Evolutionary conservation across 2,113 vertebrate genomes (phyloP).

Genomic region (Arenaria interpres): DNA sequence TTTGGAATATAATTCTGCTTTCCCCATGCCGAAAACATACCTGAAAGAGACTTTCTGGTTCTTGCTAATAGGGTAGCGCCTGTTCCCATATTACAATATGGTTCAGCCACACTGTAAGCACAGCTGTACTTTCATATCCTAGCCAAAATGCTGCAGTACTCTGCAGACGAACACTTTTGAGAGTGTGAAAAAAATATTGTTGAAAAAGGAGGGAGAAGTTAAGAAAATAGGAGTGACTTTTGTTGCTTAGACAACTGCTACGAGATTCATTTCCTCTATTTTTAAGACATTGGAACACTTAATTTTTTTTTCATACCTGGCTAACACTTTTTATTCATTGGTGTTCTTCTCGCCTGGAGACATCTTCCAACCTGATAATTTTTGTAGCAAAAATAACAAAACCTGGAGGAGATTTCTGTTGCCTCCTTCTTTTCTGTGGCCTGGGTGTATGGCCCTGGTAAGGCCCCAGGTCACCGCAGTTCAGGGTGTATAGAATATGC

Average conservation of each 20-base stretch:
- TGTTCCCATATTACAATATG: accelerated
- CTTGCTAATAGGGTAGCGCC: accelerated
- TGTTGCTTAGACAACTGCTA: neutral
- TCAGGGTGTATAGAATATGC: accelerated
- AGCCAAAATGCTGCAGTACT: neutral
- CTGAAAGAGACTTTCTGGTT: neutral
- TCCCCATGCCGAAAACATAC: neutral
- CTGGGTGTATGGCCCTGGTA: neutral
- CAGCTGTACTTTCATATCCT: neutral
- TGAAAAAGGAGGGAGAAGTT: neutral
- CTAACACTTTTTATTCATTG: neutral
- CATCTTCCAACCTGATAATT: neutral
- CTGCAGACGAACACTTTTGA: neutral
- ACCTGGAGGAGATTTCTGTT: neutral
- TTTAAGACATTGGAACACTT: neutral
- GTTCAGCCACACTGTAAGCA: neutral
- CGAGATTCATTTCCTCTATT: neutral
- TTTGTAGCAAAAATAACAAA: neutral
- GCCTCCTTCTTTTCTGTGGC: neutral
- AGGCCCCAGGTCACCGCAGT: accelerated
- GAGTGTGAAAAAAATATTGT: neutral
- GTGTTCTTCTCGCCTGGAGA: neutral
- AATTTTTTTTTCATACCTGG: neutral
- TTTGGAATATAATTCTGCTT: neutral
- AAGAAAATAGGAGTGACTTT: neutral